These are phyloP conservation scores for Hyperoodon ampullatus DNA, from an alignment of 2,113 vertebrate genomes.

Conservation along the genomic window DNA sequence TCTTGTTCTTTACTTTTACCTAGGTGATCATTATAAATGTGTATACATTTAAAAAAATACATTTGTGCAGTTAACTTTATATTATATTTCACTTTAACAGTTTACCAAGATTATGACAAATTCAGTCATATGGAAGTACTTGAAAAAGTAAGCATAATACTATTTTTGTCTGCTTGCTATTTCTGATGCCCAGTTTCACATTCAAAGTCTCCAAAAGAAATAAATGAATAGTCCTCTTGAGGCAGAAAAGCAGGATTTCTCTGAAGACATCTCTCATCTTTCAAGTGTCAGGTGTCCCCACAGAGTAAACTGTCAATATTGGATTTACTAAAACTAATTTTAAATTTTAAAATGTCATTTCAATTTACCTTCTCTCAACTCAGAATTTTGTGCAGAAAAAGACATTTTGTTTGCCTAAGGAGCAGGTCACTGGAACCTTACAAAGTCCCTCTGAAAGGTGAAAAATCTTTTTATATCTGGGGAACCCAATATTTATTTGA, in stretches of 20 bases:
- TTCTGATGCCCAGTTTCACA: neutral
- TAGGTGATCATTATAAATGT: neutral
- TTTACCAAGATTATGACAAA: neutral
- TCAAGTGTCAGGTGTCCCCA: neutral
- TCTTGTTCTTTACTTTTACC: neutral
- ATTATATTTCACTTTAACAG: neutral
- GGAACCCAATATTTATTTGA: slow-evolving; percentile 54
- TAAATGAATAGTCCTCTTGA: neutral
- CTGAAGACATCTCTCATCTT: neutral
- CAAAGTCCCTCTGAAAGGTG: slow-evolving; percentile 37
- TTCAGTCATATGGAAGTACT: neutral
- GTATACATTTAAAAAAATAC: neutral
- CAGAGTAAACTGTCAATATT: slow-evolving; percentile 16
- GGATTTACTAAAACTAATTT: slow-evolving; percentile 65
- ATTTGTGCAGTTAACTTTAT: neutral
- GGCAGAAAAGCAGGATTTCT: neutral
- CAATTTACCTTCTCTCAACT: slow-evolving; percentile 58
- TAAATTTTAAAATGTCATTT: slow-evolving; percentile 72
- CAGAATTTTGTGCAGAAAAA: slow-evolving; percentile 70
- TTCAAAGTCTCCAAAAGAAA: neutral
- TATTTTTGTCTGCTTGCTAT: neutral
- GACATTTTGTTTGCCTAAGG: slow-evolving; percentile 47
- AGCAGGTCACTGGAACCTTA: slow-evolving; percentile 37
- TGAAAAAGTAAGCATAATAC: neutral
- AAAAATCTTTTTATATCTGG: slow-evolving; percentile 56